A percentile compares a stretch with the other conserved stretches of the same genome.
Conservation (phyloP, 2,888 invertebrate genomes). For the Petrophora chlorosata region DNA sequence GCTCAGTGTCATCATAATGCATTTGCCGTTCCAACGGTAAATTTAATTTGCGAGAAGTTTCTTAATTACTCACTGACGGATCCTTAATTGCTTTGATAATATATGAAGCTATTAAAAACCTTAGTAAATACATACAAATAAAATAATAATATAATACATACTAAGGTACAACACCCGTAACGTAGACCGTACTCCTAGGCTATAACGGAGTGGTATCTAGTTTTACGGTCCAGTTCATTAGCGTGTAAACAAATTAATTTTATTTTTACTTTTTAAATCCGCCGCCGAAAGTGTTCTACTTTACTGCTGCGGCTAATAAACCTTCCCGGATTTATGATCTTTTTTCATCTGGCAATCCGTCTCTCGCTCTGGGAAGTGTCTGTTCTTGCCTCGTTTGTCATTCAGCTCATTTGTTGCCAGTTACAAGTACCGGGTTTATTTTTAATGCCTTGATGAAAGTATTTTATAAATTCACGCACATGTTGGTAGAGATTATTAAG, state of each 20-base stretch:
- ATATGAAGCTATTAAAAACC: no score
- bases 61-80: no score
- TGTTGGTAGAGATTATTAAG: background rate
- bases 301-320: slow-evolving; percentile 30
- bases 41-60: no score
- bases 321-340: slow-evolving; percentile 20
- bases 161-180: background rate
- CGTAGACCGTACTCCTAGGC: slow-evolving; percentile 4
- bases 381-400: slow-evolving; percentile 19
- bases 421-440: background rate
- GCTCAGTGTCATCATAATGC: no score
- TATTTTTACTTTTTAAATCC: slow-evolving; percentile 24
- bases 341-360: slow-evolving; percentile 24
- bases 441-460: slow-evolving; percentile 7
- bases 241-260: slow-evolving; percentile 39
- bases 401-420: slow-evolving; percentile 9
- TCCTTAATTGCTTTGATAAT: no score
- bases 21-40: no score
- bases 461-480: background rate
- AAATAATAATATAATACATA: no score
- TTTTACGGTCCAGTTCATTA: slow-evolving; percentile 37
- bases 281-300: slow-evolving; percentile 6
- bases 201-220: slow-evolving; percentile 16
- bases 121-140: no score
- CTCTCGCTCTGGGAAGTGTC: slow-evolving; percentile 9